Conservation (phyloP, 1,140 invertebrate genomes). For the Sinonovacula constricta region DNA sequence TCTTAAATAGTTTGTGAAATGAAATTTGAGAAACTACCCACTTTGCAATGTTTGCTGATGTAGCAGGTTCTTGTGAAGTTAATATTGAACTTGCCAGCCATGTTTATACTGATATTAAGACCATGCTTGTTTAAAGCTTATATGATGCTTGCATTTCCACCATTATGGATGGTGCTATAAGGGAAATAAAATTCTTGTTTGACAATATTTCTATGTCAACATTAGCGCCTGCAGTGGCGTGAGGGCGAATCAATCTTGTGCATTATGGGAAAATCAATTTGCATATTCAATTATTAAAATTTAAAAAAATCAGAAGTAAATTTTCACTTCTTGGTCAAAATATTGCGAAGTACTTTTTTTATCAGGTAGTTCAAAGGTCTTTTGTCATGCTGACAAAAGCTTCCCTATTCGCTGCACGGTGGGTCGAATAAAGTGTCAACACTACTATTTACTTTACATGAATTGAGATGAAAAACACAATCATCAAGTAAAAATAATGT, state of each 20-base stretch:
- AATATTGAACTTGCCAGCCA: no score
- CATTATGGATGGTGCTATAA: no score
- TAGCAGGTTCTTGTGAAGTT: no score
- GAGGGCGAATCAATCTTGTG: neutral
- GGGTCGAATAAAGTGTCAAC: neutral
- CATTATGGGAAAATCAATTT: neutral
- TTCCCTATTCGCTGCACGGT: neutral
- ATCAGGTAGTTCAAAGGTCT: neutral
- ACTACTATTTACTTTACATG: constrained; percentile 21
- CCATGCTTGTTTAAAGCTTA: no score
- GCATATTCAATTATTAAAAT: neutral
- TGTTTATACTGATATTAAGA: no score
- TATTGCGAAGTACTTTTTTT: neutral
- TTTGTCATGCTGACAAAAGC: neutral
- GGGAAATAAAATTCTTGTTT: no score
- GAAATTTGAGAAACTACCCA: no score
- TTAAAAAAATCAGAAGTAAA: neutral
- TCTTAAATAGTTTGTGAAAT: no score
- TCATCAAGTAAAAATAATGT: constrained; percentile 8
- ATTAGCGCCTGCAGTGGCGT: neutral
- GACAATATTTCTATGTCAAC: no score
- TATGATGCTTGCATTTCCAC: no score
- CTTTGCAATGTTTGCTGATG: no score
- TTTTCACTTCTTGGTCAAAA: neutral
- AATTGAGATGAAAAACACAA: constrained; percentile 22